Evolutionary conservation across 2,113 vertebrate species (phyloP), one percentile per base, ranked within the genome.

Genomic region (Sylvilagus bachmani): DNA sequence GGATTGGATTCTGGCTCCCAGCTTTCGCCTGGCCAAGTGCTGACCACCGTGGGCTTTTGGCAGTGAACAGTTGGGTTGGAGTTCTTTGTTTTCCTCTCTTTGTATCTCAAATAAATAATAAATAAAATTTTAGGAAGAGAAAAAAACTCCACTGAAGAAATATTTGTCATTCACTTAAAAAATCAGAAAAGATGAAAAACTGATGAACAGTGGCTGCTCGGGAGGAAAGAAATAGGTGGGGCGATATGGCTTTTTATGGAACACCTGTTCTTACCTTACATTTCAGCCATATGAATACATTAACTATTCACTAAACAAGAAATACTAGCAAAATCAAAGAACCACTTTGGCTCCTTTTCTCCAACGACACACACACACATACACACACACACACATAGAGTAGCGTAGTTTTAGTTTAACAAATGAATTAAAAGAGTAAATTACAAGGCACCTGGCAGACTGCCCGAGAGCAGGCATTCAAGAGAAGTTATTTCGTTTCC

Each of bases 291-390:
- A 31, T 25, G 38, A 90, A n/a, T 85, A 58, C 78, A 61, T 71
- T 66, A 86, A 73, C n/a, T 53, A 86, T 17, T 86, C 64, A 71
- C 10, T 81, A 80, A 38, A 44, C 51, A 90, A 70, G 22, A 67
- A 83, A 91, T n/a, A 88, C 12, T 36, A 82, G 73, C 73, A 51
- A 71, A 62, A 77, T 77, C 58, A 89, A 85, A 69, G 31, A 79
- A 61, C 25, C 10, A 55, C 31, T 83, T 61, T 67, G 21, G 49
- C 51, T 69, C 69, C 8, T 27, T 1, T 77, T 88, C 66, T 79
- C 58, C 67, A 82, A 66, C 27, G 25, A 16, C 55, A 90, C 44
- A 66, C 80, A 31, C 62, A 77, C 67, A n/a, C 10, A 13, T 55
- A 51, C 19, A 58, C 24, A 69, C n/a, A 69, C 61, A 75, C 27